These are phyloP conservation scores for Lordiphosa mommai DNA, from an alignment of 1,140 invertebrate species.

Conservation along the genomic window DNA sequence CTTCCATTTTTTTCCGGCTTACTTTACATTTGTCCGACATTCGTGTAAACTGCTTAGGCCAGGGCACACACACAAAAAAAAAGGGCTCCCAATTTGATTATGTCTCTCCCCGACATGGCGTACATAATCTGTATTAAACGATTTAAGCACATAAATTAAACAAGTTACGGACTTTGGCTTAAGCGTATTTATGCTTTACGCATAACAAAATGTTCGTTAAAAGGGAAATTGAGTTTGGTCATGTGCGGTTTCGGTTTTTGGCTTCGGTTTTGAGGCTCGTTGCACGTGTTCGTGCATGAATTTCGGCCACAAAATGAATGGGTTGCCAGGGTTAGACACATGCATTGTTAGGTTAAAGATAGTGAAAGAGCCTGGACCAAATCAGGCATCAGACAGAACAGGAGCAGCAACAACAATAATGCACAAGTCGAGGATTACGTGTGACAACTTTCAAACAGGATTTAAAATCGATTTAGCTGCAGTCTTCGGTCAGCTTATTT, in stretches of 20 bases:
- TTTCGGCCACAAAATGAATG: slow-evolving; percentile 38
- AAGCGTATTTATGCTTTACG: slow-evolving; percentile 65
- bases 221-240: slow-evolving; percentile 52
- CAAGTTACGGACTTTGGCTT: slow-evolving; percentile 54
- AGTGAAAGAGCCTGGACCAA: slow-evolving; percentile 12
- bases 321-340: slow-evolving; percentile 19
- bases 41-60: slow-evolving; percentile 44
- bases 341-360: not conserved
- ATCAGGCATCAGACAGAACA: slow-evolving; percentile 33
- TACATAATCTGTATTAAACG: slow-evolving; percentile 74
- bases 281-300: slow-evolving; percentile 66
- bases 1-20: slow-evolving; percentile 17
- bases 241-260: slow-evolving; percentile 40
- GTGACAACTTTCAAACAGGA: slow-evolving; percentile 38
- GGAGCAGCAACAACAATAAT: not conserved
- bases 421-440: slow-evolving; percentile 21
- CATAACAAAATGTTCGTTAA: slow-evolving; percentile 59
- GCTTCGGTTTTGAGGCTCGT: slow-evolving; percentile 17
- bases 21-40: slow-evolving; percentile 38
- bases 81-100: slow-evolving; percentile 52
- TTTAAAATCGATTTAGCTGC: too few relatives aligned
- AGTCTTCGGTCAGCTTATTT: too few relatives aligned
- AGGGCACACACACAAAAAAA: slow-evolving; percentile 1
- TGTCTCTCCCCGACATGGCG: slow-evolving; percentile 58
- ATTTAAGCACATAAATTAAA: slow-evolving; percentile 72